Conservation (phyloP, 2,797 vertebrate genomes). For the Pteronotus mesoamericanus region DNA sequence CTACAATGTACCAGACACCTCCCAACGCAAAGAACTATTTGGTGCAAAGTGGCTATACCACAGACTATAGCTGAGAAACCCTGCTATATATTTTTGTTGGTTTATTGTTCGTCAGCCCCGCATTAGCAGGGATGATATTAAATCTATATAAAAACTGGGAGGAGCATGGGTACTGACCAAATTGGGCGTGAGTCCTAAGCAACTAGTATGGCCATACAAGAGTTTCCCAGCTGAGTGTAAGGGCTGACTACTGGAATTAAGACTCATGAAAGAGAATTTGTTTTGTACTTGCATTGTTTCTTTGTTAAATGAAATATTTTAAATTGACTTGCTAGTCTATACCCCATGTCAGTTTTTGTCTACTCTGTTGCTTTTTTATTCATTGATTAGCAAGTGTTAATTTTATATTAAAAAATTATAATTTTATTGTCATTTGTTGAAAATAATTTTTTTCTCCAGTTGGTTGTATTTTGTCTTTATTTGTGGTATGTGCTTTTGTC, state of each 20-base stretch:
- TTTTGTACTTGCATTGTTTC: neutral
- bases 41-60: neutral
- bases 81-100: neutral
- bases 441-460: neutral
- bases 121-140: neutral
- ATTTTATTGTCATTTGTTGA: neutral
- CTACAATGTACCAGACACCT: neutral
- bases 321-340: neutral
- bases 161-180: neutral
- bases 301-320: slow-evolving; percentile 7
- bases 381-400: neutral
- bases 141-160: neutral
- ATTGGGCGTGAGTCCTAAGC: neutral
- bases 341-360: neutral
- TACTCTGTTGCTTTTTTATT: neutral
- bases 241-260: neutral
- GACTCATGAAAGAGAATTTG: neutral
- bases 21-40: neutral
- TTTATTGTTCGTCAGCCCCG: neutral
- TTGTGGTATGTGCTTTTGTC: neutral
- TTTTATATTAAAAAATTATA: neutral
- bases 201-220: neutral
- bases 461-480: neutral
- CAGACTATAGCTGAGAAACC: neutral
- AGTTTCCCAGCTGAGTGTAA: neutral